Evolutionary conservation across 2,888 invertebrate genomes (phyloP), one percentile per base, ranked within the genome.

Genomic region (Deilephila porcellus): DNA sequence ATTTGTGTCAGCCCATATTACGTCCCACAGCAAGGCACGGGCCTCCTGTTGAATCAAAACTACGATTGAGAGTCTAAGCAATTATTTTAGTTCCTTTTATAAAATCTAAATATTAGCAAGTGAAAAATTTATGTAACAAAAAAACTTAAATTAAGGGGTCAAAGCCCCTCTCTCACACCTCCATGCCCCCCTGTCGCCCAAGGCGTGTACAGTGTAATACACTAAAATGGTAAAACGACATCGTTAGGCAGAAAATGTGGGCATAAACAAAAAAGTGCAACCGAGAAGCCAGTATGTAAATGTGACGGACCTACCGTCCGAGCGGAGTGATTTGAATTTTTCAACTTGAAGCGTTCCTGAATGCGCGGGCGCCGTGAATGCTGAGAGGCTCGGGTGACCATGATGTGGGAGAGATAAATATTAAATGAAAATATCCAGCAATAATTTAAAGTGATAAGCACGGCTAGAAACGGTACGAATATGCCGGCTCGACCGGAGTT

Each of bases 291-390:
- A 85, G 91, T 88, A 93, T 93, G 93, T 91, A 92, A 93, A 94
- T 93, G 78, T 85, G 88, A 87, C 85, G 82, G 89, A 87, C 89
- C 86, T 86, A 86, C 85, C 88, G 85, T 78, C 84, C 53, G 59
- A 32, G 82, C 84, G 85, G 90, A 93, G 90, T 92, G 93, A 93
- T 93, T 94, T 94, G 93, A 93, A 94, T 94, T 92, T 83, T 91
- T 88, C 93, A 89, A 91, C 90, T 87, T 83, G 82, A 85, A 84
- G 82, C 82, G 85, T 81, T 74, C 73, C 77, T 75, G 76, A 73
- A 70, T 85, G 90, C 91, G 91, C 90, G 73, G 76, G 91, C 91
- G 93, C 93, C 91, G 90, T 90, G 88, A 90, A 91, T 91, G 85
- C 84, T 87, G 90, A 90, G 86, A 86, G 85, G 81, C 86, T 88